Evolutionary conservation across 2,797 vertebrate species (phyloP).

Genomic region (Spea hammondii): DNA sequence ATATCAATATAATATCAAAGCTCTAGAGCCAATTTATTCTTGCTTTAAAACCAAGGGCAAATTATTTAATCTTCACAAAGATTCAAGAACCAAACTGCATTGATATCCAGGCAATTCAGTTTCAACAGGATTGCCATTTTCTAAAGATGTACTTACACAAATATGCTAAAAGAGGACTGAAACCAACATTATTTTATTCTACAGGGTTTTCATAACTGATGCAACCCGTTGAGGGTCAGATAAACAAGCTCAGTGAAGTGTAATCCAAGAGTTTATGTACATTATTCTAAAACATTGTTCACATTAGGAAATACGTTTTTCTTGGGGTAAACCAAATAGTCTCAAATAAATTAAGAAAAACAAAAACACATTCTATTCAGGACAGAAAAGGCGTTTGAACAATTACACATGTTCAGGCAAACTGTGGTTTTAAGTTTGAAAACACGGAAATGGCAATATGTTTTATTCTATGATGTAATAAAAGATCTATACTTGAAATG

Average conservation of each 20-base stretch:
- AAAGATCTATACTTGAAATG: conserved; percentile 2
- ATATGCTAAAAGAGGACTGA: neutral
- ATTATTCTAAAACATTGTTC: neutral
- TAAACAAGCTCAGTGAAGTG: neutral
- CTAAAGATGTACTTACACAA: neutral
- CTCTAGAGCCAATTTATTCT: conserved; percentile 20
- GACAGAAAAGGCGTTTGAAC: neutral
- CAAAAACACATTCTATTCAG: neutral
- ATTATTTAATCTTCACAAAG: conserved; percentile 29
- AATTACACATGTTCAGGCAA: neutral
- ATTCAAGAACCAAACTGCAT: conserved; percentile 57
- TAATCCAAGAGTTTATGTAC: too few species aligned
- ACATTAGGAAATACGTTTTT: neutral
- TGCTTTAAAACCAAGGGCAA: neutral
- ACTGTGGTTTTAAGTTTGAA: conserved; percentile 1
- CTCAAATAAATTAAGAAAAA: neutral
- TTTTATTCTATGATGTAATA: neutral
- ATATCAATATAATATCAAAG: conserved; percentile 6
- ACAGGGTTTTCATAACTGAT: neutral
- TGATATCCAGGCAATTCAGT: conserved; percentile 35
- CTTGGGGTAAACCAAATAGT: neutral
- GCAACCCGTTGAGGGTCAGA: neutral
- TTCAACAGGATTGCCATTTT: conserved; percentile 5
- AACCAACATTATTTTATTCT: neutral
- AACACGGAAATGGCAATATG: neutral